Evolutionary conservation across 1,140 invertebrate species (phyloP).

Genomic region (Achroia grisella): DNA sequence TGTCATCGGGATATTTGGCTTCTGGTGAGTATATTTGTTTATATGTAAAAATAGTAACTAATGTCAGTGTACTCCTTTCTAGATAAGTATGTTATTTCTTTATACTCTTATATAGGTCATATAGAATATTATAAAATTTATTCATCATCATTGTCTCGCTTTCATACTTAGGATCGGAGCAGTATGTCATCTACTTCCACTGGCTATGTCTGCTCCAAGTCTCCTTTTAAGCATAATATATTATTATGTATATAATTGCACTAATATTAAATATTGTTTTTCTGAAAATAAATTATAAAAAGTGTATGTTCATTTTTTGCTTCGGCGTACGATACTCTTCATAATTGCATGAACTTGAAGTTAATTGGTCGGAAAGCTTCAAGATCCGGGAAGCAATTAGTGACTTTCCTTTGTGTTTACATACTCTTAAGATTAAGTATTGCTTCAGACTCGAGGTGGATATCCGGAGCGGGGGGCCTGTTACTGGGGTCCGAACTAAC

Average conservation of each 20-base stretch:
- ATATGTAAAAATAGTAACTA: neutral
- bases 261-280: too few relatives aligned
- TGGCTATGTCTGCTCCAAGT: too few relatives aligned
- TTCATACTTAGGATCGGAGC: too few relatives aligned
- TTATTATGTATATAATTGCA: too few relatives aligned
- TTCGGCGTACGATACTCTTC: constrained; percentile 39
- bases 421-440: neutral
- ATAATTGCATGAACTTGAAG: neutral
- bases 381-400: neutral
- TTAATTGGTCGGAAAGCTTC: constrained; percentile 2
- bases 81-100: too few relatives aligned
- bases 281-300: too few relatives aligned
- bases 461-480: constrained; percentile 51
- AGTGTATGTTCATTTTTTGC: neutral
- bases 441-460: constrained; percentile 52
- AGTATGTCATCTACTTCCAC: too few relatives aligned
- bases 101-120: too few relatives aligned
- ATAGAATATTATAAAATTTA: too few relatives aligned
- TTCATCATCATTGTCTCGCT: too few relatives aligned
- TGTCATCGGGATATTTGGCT: constrained; percentile 49
- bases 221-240: too few relatives aligned
- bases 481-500: constrained; percentile 52
- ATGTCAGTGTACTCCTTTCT: too few relatives aligned
- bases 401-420: neutral
- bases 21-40: constrained; percentile 31